Evolutionary conservation across 2,113 vertebrate genomes (phyloP).

Genomic region (Sakesphorus luctuosus): DNA sequence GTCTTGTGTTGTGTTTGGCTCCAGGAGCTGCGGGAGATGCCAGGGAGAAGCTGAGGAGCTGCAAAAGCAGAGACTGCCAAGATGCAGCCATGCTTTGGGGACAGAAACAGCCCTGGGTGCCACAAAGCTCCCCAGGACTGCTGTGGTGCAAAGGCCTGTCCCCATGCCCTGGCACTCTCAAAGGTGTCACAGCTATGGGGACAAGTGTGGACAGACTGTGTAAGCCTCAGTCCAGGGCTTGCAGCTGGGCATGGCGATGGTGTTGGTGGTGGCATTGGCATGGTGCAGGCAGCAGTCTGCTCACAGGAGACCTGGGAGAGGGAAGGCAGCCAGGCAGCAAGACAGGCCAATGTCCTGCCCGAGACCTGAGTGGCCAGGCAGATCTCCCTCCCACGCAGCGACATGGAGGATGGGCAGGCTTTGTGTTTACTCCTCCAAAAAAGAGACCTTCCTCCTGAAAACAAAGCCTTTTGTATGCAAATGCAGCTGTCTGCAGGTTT

Average conservation of each 20-base stretch:
- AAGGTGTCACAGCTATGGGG: background rate
- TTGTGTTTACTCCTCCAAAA: conserved; percentile 29
- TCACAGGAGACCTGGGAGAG: background rate
- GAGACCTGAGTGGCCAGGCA: background rate
- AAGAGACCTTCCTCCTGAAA: conserved; percentile 13
- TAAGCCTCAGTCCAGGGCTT: background rate
- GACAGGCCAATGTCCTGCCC: background rate
- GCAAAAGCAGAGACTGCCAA: background rate
- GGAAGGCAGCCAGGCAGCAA: background rate
- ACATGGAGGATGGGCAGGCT: conserved; percentile 5
- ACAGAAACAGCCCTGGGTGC: background rate
- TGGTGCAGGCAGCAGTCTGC: background rate
- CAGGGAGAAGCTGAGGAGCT: background rate
- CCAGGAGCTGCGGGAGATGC: accelerated
- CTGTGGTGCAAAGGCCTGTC: accelerated
- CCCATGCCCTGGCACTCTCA: background rate
- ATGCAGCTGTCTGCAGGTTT: background rate
- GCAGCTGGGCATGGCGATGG: accelerated
- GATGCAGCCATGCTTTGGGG: background rate
- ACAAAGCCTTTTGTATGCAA: conserved; percentile 50
- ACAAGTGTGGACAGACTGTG: accelerated
- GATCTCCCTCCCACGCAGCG: background rate
- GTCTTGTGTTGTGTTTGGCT: background rate
- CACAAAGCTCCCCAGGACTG: accelerated
- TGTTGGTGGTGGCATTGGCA: background rate